These are phyloP conservation scores for Allacma fusca DNA, from an alignment of 2,888 invertebrate genomes.

Conservation along the genomic window DNA sequence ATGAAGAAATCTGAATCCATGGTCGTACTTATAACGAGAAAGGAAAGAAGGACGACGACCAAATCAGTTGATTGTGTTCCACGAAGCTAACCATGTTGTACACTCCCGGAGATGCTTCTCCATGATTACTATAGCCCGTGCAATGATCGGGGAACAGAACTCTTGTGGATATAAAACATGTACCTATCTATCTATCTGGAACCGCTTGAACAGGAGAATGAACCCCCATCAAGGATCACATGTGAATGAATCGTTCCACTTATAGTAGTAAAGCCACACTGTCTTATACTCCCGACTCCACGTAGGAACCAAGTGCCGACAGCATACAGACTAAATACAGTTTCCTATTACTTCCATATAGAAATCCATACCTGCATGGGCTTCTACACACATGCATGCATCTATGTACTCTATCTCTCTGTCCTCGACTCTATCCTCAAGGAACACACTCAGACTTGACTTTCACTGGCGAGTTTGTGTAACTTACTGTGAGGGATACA, in stretches of 20 bases:
- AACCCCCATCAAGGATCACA: conserved; percentile 30
- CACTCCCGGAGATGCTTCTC: conserved; percentile 13
- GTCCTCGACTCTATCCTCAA: too few relatives aligned
- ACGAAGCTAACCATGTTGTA: conserved; percentile 28
- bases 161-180: not conserved
- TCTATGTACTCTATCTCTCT: too few relatives aligned
- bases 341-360: too few relatives aligned
- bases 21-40: not conserved
- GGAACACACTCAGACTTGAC: too few relatives aligned
- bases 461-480: too few relatives aligned
- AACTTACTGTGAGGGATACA: too few relatives aligned
- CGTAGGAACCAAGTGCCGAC: too few relatives aligned
- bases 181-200: not conserved
- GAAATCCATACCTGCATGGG: too few relatives aligned
- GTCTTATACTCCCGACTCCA: too few relatives aligned
- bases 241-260: conserved; percentile 4
- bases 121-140: not conserved
- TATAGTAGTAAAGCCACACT: not conserved
- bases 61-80: conserved; percentile 41
- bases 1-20: conserved; percentile 27
- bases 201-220: conserved; percentile 16
- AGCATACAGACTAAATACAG: too few relatives aligned
- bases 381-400: too few relatives aligned
- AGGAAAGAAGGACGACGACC: conserved; percentile 22
- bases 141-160: not conserved